Evolutionary conservation across 1,140 invertebrate species (phyloP).

Genomic region (Cotesia vestalis): DNA sequence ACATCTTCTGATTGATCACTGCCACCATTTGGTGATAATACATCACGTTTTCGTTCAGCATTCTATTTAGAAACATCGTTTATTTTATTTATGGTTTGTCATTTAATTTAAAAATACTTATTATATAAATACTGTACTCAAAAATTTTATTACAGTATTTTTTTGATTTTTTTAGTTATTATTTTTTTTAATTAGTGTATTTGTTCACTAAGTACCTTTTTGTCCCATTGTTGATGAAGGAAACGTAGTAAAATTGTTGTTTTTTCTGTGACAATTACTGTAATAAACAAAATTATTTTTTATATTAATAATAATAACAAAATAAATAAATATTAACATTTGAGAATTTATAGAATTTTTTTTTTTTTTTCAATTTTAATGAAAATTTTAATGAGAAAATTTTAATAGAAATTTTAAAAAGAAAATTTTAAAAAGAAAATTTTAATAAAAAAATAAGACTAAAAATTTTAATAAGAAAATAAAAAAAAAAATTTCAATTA

Average conservation of each 20-base stretch:
- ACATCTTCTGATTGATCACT: constrained; percentile 58
- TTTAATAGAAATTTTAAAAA: no score
- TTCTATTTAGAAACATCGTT: constrained; percentile 46
- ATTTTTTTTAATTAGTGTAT: neutral
- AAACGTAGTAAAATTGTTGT: constrained; percentile 92
- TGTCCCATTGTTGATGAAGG: constrained; percentile 93
- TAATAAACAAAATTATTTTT: constrained; percentile 24
- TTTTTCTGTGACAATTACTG: constrained; percentile 94
- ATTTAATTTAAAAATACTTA: no score
- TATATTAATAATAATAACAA: constrained; percentile 4
- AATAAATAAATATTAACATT: neutral
- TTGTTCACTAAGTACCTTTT: constrained; percentile 73
- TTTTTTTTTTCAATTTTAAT: neutral
- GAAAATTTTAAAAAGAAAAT: no score
- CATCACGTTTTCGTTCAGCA: constrained; percentile 61
- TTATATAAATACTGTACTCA: no score
- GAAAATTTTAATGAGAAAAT: neutral
- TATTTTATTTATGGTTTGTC: neutral
- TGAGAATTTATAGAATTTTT: no score
- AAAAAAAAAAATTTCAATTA: no score
- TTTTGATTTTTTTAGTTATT: neutral
- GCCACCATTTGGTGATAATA: constrained; percentile 47
- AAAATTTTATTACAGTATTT: no score
- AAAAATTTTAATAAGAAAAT: no score
- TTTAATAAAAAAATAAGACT: no score